Percentiles rank a stretch among this genome's conserved stretches.
Evolutionary conservation across 2,888 invertebrate genomes (phyloP).

Genomic region (Caenorhabditis afra): DNA sequence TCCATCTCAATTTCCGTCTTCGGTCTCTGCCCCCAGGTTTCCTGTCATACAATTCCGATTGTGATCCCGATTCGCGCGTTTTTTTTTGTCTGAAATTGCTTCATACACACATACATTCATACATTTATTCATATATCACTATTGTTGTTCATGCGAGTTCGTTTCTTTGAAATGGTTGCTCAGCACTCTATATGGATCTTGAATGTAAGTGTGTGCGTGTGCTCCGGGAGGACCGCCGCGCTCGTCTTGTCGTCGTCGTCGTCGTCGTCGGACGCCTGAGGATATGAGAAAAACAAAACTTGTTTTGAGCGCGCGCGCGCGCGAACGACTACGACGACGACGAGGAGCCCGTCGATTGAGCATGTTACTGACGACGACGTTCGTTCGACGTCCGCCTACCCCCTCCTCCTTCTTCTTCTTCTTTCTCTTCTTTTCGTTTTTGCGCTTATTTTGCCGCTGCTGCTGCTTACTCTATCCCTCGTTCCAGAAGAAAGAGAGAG

Average conservation of each 20-base stretch:
- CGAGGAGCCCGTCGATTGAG: slow-evolving; percentile 56
- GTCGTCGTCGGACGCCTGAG: slow-evolving; percentile 41
- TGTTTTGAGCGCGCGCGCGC: slow-evolving; percentile 44
- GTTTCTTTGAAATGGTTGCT: slow-evolving; percentile 40
- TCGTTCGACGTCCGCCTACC: slow-evolving; percentile 44
- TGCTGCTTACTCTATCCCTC: slow-evolving; percentile 17
- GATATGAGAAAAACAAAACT: slow-evolving; percentile 59
- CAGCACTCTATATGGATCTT: slow-evolving; percentile 56
- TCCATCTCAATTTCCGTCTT: too few species aligned
- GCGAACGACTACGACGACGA: slow-evolving; percentile 47
- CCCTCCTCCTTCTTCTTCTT: slow-evolving; percentile 33
- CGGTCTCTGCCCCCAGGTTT: too few species aligned
- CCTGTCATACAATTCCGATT: too few species aligned
- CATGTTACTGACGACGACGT: slow-evolving; percentile 59
- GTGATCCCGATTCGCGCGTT: too few species aligned
- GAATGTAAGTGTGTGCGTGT: slow-evolving; percentile 54
- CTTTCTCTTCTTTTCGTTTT: background rate
- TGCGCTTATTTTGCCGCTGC: slow-evolving; percentile 30
- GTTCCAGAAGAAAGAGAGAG: background rate
- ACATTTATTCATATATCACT: too few species aligned
- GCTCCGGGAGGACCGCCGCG: slow-evolving; percentile 14
- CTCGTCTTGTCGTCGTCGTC: too few species aligned
- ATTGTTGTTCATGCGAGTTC: background rate
- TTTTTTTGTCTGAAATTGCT: too few species aligned
- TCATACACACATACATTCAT: too few species aligned